Conservation (phyloP, 2,113 vertebrate species). For the Syngnathus floridae region DNA sequence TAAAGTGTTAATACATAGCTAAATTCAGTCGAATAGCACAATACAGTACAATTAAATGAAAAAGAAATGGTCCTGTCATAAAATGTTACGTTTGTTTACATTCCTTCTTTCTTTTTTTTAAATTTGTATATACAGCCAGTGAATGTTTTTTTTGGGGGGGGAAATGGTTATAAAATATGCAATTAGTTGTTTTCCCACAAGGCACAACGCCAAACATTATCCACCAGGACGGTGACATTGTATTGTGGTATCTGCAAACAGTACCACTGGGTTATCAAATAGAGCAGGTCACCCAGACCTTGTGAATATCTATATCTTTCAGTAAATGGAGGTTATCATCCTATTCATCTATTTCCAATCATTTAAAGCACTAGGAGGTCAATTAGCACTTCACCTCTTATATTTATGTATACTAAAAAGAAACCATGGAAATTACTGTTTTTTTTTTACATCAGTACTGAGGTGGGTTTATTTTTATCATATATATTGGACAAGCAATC, state of each 20-base stretch:
- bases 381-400: neutral
- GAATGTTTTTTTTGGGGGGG: neutral
- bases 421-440: neutral
- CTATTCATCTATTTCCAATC: constrained; percentile 13
- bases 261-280: constrained; percentile 37
- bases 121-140: neutral
- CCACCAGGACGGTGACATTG: constrained; percentile 21
- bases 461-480: neutral
- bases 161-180: neutral
- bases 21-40: neutral
- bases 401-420: neutral
- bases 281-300: constrained; percentile 44
- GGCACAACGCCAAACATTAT: constrained; percentile 22
- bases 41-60: neutral
- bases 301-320: constrained; percentile 29
- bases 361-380: neutral
- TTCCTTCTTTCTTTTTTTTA: neutral
- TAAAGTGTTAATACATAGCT: neutral
- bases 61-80: neutral
- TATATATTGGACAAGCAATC: neutral
- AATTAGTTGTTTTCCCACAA: constrained; percentile 3
- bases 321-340: constrained; percentile 17
- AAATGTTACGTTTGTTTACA: neutral
- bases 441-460: neutral
- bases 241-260: constrained; percentile 39